Percentiles rank a stretch among this genome's conserved stretches.
Conservation (phyloP, 23 tunicate genomes). For the Trididemnum miniatum region DNA sequence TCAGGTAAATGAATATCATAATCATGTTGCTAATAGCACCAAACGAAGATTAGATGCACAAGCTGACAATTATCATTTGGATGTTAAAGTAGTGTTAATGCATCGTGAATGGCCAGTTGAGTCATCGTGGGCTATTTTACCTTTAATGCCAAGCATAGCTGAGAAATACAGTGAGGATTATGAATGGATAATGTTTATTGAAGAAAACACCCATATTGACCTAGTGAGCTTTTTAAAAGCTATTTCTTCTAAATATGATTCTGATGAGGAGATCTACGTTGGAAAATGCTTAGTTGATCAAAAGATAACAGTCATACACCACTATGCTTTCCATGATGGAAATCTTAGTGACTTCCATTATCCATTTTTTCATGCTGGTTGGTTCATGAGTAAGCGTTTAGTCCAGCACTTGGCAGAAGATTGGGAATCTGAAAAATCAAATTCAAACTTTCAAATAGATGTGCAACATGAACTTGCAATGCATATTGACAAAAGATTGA, state of each 20-base stretch:
- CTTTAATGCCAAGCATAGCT: conserved; percentile 65
- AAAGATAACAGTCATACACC: conserved; percentile 74
- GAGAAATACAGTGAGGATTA: conserved; percentile 44
- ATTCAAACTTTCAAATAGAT: conserved; percentile 77
- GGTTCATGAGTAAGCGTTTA: conserved; percentile 47
- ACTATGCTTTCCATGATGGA: conserved; percentile 63
- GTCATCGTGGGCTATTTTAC: conserved; percentile 68
- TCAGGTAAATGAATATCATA: conserved; percentile 57
- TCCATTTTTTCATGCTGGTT: conserved; percentile 91
- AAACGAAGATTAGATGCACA: conserved; percentile 41
- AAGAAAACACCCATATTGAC: conserved; percentile 68
- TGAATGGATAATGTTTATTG: conserved; percentile 88
- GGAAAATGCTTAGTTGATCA: conserved; percentile 70
- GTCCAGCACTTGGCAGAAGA: conserved; percentile 35
- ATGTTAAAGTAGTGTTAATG: conserved; percentile 47
- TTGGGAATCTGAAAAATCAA: not conserved
- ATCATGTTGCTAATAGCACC: conserved; percentile 22
- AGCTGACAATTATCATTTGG: conserved; percentile 13
- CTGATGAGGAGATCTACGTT: conserved; percentile 40
- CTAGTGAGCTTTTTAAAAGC: conserved; percentile 27
- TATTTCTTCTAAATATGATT: conserved; percentile 42
- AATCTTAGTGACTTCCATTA: conserved; percentile 38
- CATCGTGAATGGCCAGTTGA: conserved; percentile 87
- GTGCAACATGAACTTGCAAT: conserved; percentile 81
- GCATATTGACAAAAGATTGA: conserved; percentile 29